Base-by-base conservation (phyloP, 2,888 invertebrate genomes). In the Philonicus albiceps region DNA sequence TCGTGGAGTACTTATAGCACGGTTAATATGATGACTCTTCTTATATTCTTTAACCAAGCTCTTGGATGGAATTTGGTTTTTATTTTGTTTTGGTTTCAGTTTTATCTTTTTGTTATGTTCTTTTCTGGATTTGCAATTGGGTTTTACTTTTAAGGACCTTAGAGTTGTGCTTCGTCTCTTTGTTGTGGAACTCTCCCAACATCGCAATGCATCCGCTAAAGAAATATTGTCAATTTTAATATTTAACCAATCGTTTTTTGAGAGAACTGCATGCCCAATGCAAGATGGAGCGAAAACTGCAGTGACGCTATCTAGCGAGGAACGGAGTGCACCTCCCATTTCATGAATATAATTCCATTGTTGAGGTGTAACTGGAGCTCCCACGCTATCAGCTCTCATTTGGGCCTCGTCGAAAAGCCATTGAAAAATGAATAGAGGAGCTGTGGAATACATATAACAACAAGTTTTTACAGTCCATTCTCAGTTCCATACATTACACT, bases 341-440 rank as follows among this genome's bases (percentile, higher is more conserved):
- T 96, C 95, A 91, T 98, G 97, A 87, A 98, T 97, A 90, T 97
- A 97, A 90, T 98, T 96, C 98, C 98, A 98, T 90, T 98, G 98
- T 87, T 96, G 95, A 86, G 97, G 96, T 16, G 97, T 96, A 2
- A 97, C 95, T 1, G 98, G 98, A 0, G 97, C 95, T 0, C 97
- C 96, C 1, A 98, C 97, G 90, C 98, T 98, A 91, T 98, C 97
- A 0, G 97, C 97, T 40, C 96, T 95, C 94, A 98, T 95, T 93
- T 98, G 98, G 3, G 98, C 98, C 90, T 98, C 98, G 91, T 98
- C 98, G 91, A 98, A 98, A 81, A 98, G 93, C 95, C 98, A 98
- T 94, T 98, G 98, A 91, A 98, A 97, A 31, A 98, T 96, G 91
- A 98, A 98, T 34, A 98, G 93, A 0, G 98, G 97, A 83, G 97